Evolutionary conservation across 2,113 vertebrate species (phyloP).

Genomic region (Tachysurus vachellii): DNA sequence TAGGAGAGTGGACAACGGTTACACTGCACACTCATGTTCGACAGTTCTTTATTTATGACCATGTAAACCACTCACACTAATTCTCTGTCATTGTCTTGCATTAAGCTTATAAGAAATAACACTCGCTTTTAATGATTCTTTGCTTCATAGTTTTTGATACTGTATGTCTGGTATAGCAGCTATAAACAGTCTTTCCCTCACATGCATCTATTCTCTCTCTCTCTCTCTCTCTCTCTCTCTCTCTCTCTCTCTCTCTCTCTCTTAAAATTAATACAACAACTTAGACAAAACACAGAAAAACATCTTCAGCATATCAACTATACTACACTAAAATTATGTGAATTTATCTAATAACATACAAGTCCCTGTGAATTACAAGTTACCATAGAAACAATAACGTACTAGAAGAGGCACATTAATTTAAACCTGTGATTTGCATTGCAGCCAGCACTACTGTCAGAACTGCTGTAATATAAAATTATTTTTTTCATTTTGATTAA

Average conservation of each 20-base stretch:
- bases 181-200: background rate
- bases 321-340: background rate
- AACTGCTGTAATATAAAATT: background rate
- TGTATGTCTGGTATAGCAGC: background rate
- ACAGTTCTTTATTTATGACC: background rate
- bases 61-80: background rate
- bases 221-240: background rate
- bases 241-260: background rate
- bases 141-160: background rate
- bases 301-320: background rate
- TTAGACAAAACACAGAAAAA: background rate
- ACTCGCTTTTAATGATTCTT: background rate
- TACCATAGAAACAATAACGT: background rate
- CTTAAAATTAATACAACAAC: background rate
- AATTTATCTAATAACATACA: too few relatives aligned
- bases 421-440: background rate
- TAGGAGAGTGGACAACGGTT: conserved; percentile 11
- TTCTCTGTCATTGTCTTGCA: background rate
- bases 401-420: background rate
- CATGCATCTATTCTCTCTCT: background rate
- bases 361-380: background rate
- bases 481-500: too few relatives aligned
- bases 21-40: conserved; percentile 20
- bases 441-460: background rate
- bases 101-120: background rate